Evolutionary conservation across 2,888 invertebrate genomes (phyloP), one percentile per base, ranked within the genome.

Genomic region (Serripes groenlandicus): DNA sequence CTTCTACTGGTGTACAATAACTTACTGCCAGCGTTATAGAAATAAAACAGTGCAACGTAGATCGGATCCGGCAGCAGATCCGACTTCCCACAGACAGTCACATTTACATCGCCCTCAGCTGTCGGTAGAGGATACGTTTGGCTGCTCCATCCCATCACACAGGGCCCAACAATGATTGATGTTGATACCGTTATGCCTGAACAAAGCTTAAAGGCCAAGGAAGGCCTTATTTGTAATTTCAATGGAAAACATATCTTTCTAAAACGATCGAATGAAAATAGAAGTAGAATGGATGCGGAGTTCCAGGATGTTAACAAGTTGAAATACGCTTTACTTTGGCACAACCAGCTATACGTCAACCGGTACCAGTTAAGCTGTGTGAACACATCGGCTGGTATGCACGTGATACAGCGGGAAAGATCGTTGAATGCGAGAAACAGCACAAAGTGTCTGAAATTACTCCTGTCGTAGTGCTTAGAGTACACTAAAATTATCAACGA

Each of bases 381-480:
- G 28, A 42, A 66, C 7, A 66, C 66, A 18, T 66, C 66, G 1
- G 49, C 42, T 26, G 66, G 66, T 4, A 66, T 66, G 34, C 42
- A 3, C 9, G 66, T 66, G 9, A 66, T n/a, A n/a, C 66, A 66
- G 23, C 42, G 37, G 1, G 49, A 42, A 11, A 66, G 66, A n/a
- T 66, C 66, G 7, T 34, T 66, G 2, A 66, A 18, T 15, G 66
- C 66, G 0, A 66, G 28, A 28, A 66, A 66, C 26, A 66, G 23
- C 11, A 66, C 66, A 42, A 66, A 66, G n/a, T 66, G 28, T 42
- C 66, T n/a, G 66, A 66, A 66, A 42, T 66, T 66, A 42, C 42
- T 66, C 11, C 66, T 37, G 42, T 66, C 42, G 28, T 42, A 35
- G 1, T 42, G 66, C 15, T 42, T 37, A 7, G 28, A 26, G 23